These are phyloP conservation scores for Champsocephalus esox DNA, from an alignment of 2,797 vertebrate genomes.

Conservation along the genomic window DNA sequence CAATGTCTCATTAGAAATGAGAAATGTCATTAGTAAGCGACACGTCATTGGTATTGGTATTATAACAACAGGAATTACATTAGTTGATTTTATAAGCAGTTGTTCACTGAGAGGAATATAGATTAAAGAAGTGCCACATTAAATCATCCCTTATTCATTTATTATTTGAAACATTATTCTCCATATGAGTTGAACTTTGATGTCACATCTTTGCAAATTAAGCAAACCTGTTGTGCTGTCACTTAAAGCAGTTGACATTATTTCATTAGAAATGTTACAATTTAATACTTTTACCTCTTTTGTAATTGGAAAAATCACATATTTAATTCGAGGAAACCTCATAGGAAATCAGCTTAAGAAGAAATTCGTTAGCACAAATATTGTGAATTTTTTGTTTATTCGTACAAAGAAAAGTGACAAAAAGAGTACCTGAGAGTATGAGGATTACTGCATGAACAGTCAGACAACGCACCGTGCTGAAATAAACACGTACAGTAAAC, in stretches of 20 bases:
- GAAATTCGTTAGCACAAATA: conserved; percentile 12
- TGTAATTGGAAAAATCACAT: not conserved
- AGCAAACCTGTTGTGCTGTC: not conserved
- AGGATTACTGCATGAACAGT: conserved; percentile 46
- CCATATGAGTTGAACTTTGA: not conserved
- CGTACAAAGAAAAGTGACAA: conserved; percentile 7
- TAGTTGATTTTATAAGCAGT: not conserved
- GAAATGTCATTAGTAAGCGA: not conserved
- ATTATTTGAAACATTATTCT: not conserved
- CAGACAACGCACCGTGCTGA: conserved; percentile 54
- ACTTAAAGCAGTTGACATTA: not conserved
- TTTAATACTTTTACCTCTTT: not conserved
- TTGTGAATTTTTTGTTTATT: conserved; percentile 53
- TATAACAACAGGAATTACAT: not conserved
- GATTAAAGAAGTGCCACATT: not conserved
- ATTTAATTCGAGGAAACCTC: not conserved
- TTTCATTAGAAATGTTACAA: not conserved
- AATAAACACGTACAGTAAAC: conserved; percentile 45
- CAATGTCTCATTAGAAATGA: too few species aligned
- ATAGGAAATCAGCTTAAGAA: not conserved
- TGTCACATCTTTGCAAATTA: not conserved
- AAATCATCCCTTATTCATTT: not conserved
- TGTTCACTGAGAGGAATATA: not conserved
- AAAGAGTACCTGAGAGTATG: conserved; percentile 70
- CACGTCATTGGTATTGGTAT: not conserved